phyloP scores from a whole-genome alignment of 1,140 invertebrate species.

The Dufourea novaeangliae region DNA sequence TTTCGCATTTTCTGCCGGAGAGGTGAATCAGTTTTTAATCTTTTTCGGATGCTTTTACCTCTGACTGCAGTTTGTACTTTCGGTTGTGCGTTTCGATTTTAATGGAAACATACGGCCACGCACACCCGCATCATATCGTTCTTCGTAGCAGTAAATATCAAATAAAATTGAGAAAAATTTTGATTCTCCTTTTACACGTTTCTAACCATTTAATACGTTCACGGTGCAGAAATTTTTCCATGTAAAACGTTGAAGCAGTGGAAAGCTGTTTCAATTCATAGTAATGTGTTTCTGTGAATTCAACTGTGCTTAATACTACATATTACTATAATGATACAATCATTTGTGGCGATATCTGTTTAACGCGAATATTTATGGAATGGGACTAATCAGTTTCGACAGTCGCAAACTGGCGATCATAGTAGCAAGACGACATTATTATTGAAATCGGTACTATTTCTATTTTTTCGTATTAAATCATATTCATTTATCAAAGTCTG shows the following conservation, averaged over 20 bases:
- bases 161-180: conserved; percentile 15
- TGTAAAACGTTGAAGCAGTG: neutral
- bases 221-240: neutral
- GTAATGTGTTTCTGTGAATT: no score
- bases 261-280: neutral
- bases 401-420: no score
- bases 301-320: no score
- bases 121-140: neutral
- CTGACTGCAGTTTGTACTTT: conserved; percentile 4
- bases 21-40: neutral
- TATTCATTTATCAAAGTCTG: no score
- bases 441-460: no score
- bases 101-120: conserved; percentile 5
- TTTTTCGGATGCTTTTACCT: conserved; percentile 7
- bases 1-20: neutral
- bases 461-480: no score
- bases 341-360: no score
- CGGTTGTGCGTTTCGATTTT: neutral
- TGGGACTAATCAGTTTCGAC: no score
- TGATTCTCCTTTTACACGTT: no score
- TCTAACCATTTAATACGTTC: neutral
- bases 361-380: no score
- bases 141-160: neutral
- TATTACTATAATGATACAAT: no score
- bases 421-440: no score